Evolutionary conservation across 2,113 vertebrate species (phyloP), one percentile per base, ranked within the genome.

Genomic region (Lepisosteus oculatus): DNA sequence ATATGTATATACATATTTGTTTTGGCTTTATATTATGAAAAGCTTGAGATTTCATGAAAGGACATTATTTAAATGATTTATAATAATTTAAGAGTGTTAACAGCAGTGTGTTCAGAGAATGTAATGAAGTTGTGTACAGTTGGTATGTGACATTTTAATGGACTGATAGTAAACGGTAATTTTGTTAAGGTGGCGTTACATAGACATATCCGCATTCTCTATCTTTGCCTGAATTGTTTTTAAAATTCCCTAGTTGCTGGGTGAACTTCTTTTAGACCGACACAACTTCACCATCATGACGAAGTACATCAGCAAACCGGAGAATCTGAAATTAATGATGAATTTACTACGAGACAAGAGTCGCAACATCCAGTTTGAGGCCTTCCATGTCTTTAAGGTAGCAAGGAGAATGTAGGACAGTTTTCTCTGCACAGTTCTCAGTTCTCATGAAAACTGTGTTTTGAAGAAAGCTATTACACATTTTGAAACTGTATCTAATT

Each of bases 281-380:
- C 93, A 94, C 78, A 94, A 94, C 80, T 94, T 94, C 85, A 94
- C 92, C 61, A 94, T 94, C 84, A 94, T 94, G 93, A 94, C 93
- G 0, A 94, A 93, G 61, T 94, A 94, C 79, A 94, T 94, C 91
- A 94, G 93, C 81, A 94, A 94, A 88, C 93, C 93, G 65, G 93
- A 94, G 77, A 94, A 94, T 87, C 92, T 94, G 80, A 94, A 94
- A 43, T 80, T 94, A 65, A 94, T 94, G 93, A 94, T 94, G 93
- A 94, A 94, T 62, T 91, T 94, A 63, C 90, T 94, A 64, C 90
- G 93, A 79, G 93, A 94, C 87, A 94, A 94, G 82, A 94, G 93
- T 75, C 93, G 93, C 70, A 94, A 94, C 81, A 94, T 94, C 81
- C 93, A 95, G 79, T 95, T 95, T 86, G 93, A 95, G 84, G 93